These are phyloP conservation scores for Saccopteryx bilineata DNA, from an alignment of 2,113 vertebrate species.

Conservation along the genomic window DNA sequence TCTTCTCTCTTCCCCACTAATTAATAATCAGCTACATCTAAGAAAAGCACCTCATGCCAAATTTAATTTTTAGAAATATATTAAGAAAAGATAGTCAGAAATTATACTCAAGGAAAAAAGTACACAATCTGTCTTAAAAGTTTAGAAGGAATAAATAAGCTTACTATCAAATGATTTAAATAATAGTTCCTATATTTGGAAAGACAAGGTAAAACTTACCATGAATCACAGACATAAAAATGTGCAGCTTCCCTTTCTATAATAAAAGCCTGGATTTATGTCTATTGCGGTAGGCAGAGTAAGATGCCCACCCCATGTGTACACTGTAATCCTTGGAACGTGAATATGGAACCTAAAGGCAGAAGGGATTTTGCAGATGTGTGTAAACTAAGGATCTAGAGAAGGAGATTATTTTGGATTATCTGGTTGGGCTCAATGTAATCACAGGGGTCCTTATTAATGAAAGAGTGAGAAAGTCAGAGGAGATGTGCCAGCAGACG, in stretches of 20 bases:
- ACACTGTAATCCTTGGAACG: not conserved
- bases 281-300: not conserved
- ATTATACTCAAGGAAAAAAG: constrained; percentile 20
- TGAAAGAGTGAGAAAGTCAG: not conserved
- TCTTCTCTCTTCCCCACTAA: not conserved
- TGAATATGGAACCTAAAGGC: not conserved
- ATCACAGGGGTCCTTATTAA: not conserved
- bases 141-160: constrained; percentile 28
- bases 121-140: not conserved
- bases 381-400: not conserved
- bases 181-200: not conserved
- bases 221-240: not conserved
- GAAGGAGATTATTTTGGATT: not conserved
- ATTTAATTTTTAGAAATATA: constrained; percentile 41
- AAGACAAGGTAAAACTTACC: constrained; percentile 15
- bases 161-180: constrained; percentile 19
- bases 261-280: not conserved
- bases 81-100: not conserved
- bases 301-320: not conserved
- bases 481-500: not conserved
- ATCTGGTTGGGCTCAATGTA: not conserved
- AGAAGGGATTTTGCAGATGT: not conserved
- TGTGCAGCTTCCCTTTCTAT: not conserved
- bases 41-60: not conserved
- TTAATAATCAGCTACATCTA: not conserved